Conservation (phyloP, 2,797 vertebrate genomes). For the Zenarchopterus dispar region DNA sequence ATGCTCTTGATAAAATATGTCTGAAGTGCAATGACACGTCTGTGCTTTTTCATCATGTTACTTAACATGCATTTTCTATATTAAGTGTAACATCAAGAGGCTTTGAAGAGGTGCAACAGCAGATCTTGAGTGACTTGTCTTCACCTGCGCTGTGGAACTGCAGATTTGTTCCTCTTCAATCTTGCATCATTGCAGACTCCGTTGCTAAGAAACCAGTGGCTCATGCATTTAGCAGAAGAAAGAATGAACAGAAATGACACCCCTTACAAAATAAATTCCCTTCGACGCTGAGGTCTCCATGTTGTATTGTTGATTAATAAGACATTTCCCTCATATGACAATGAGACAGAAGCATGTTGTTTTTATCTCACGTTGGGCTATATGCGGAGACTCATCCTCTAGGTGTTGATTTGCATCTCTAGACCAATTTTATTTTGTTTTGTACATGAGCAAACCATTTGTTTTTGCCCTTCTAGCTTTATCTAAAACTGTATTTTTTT, state of each 20-base stretch:
- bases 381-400: constrained; percentile 44
- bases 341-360: constrained; percentile 12
- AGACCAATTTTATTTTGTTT: constrained; percentile 30
- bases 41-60: constrained; percentile 14
- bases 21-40: constrained; percentile 14
- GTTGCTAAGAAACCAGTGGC: constrained; percentile 86
- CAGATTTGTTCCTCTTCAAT: constrained; percentile 79
- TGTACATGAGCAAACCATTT: background rate
- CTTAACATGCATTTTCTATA: constrained; percentile 33
- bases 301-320: constrained; percentile 55
- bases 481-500: constrained; percentile 9
- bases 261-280: constrained; percentile 64
- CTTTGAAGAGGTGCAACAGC: constrained; percentile 56
- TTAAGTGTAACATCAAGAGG: constrained; percentile 35
- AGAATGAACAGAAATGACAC: constrained; percentile 69
- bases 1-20: background rate
- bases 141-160: constrained; percentile 78
- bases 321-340: constrained; percentile 33
- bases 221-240: constrained; percentile 77
- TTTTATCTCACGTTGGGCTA: constrained; percentile 6
- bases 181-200: constrained; percentile 83
- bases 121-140: constrained; percentile 55
- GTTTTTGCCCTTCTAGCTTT: constrained; percentile 2
- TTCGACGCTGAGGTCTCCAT: constrained; percentile 42
- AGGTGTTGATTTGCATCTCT: constrained; percentile 29